A percentile compares a stretch with the other conserved stretches of the same genome.
Evolutionary conservation across 1,140 invertebrate species (phyloP).

Genomic region (Dendroctonus ponderosae): DNA sequence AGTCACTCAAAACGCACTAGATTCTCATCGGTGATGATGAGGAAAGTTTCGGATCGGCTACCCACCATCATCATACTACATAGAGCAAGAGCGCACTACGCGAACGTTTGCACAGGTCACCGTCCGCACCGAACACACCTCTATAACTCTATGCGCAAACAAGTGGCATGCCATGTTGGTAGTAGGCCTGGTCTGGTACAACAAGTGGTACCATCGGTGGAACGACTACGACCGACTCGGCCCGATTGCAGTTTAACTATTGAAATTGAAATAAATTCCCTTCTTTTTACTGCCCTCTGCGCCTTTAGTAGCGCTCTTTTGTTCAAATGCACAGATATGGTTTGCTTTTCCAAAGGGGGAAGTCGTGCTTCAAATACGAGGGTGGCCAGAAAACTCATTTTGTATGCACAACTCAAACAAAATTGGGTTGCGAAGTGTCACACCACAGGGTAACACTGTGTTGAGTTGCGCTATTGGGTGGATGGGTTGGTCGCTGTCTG

Average conservation of each 20-base stretch:
- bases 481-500: too few relatives aligned
- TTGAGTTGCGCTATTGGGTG: too few relatives aligned
- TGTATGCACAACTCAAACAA: too few relatives aligned
- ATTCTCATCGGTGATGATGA: background rate
- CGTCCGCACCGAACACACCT: background rate
- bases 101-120: background rate
- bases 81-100: background rate
- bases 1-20: background rate
- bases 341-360: background rate
- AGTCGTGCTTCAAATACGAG: background rate
- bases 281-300: background rate
- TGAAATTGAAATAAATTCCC: background rate
- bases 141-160: background rate
- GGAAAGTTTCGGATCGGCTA: background rate
- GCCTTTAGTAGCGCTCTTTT: constrained; percentile 1
- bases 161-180: background rate
- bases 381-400: background rate
- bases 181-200: background rate
- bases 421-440: too few relatives aligned
- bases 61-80: background rate
- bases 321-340: background rate
- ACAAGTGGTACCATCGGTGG: background rate
- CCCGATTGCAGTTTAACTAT: background rate
- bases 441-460: too few relatives aligned
- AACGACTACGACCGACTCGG: background rate